Conservation (phyloP, 2,113 vertebrate genomes). For the Crotalus horridus region DNA sequence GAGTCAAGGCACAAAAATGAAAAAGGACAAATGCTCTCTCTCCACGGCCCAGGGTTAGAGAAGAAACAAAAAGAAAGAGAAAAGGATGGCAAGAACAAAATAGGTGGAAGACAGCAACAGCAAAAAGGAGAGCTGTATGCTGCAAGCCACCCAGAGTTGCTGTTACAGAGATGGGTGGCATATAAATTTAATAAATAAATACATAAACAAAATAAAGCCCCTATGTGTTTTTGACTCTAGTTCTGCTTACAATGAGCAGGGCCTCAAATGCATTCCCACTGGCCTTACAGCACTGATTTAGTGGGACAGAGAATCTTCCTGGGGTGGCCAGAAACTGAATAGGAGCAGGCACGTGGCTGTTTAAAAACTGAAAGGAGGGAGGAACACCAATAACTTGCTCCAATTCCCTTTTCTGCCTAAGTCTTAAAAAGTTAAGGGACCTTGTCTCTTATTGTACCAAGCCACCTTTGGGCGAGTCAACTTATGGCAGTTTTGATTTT, state of each 20-base stretch:
- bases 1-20: background rate
- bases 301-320: background rate
- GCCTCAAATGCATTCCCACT: background rate
- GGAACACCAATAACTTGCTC: background rate
- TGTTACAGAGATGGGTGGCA: too few relatives aligned
- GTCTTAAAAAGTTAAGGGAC: background rate
- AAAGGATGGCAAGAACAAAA: background rate
- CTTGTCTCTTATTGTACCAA: fast-evolving
- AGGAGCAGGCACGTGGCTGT: background rate
- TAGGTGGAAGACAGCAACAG: background rate
- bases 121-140: background rate
- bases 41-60: background rate
- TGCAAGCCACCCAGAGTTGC: too few relatives aligned
- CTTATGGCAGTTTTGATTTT: background rate
- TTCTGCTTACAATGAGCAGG: background rate
- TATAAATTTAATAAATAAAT: too few relatives aligned
- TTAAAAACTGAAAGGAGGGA: background rate
- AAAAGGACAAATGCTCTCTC: background rate
- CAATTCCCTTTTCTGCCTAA: background rate
- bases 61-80: background rate
- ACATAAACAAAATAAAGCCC: background rate
- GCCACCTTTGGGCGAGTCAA: background rate
- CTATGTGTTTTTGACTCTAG: background rate
- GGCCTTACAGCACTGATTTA: background rate
- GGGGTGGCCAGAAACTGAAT: background rate